phyloP scores from a whole-genome alignment of 1,140 invertebrate genomes.

The Dreissena rostriformis region DNA sequence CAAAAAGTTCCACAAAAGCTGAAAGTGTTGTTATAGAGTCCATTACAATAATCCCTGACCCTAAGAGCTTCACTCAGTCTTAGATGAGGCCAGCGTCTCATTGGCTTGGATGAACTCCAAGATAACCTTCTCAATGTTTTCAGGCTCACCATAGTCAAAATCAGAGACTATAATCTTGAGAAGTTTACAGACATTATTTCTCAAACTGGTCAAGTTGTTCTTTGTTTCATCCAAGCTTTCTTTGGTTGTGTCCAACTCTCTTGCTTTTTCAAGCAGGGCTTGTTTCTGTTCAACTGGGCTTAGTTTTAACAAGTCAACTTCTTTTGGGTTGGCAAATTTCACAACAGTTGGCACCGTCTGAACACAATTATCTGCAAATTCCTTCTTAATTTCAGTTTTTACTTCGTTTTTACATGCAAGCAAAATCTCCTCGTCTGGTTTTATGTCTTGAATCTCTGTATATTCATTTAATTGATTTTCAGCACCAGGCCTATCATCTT shows the following conservation, averaged over 20 bases:
- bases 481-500: constrained; percentile 34
- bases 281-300: constrained; percentile 35
- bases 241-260: constrained; percentile 39
- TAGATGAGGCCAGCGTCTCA: background rate
- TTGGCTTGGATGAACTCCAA: constrained; percentile 55
- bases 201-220: constrained; percentile 32
- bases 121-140: constrained; percentile 55
- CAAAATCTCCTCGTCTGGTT: background rate
- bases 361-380: constrained; percentile 19
- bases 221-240: constrained; percentile 30
- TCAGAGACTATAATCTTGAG: constrained; percentile 51
- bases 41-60: no score
- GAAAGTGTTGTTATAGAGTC: no score
- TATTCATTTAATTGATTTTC: constrained; percentile 28
- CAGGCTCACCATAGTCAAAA: constrained; percentile 52
- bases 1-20: no score
- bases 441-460: background rate
- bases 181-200: constrained; percentile 43
- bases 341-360: constrained; percentile 52
- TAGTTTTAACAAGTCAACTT: constrained; percentile 42
- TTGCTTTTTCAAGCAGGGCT: constrained; percentile 28
- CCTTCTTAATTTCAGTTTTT: constrained; percentile 19
- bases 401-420: background rate
- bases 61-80: no score
- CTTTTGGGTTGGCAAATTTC: constrained; percentile 50